phyloP scores from a whole-genome alignment of 2,888 invertebrate genomes.

The Agrotis clavis region DNA sequence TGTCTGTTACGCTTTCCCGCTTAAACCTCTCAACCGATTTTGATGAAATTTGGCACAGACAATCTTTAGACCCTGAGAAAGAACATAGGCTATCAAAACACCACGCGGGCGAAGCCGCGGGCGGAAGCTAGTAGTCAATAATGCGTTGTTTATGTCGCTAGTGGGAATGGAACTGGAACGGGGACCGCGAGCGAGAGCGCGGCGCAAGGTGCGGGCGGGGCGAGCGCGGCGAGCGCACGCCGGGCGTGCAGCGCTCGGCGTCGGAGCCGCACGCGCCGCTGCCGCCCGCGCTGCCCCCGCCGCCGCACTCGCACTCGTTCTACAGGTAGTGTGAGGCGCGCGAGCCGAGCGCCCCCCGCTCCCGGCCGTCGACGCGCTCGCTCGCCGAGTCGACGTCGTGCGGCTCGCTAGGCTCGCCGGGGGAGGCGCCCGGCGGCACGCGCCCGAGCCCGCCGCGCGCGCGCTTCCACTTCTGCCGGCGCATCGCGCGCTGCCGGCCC shows the following conservation, averaged over 20 bases:
- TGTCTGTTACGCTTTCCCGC: too few species aligned
- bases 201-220: constrained; percentile 72
- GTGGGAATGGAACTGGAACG: constrained; percentile 88
- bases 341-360: constrained; percentile 88
- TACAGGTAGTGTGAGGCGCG: constrained; percentile 90
- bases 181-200: constrained; percentile 74
- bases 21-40: too few species aligned
- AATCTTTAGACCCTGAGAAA: too few species aligned
- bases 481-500: constrained; percentile 81
- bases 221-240: constrained; percentile 82
- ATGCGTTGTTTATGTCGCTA: constrained; percentile 61
- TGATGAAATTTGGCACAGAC: too few species aligned
- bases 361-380: constrained; percentile 87
- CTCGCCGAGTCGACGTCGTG: constrained; percentile 89
- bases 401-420: constrained; percentile 80
- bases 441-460: constrained; percentile 76
- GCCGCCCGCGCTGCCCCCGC: constrained; percentile 87
- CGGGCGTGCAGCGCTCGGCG: constrained; percentile 91
- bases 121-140: too few species aligned
- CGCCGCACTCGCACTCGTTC: constrained; percentile 90
- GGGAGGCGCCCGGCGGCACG: constrained; percentile 69
- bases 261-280: constrained; percentile 92
- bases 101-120: too few species aligned
- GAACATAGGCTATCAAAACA: too few species aligned
- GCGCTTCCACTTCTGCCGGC: constrained; percentile 87